Evolutionary conservation across 2,113 vertebrate species (phyloP).

Genomic region (Gulo gulo): DNA sequence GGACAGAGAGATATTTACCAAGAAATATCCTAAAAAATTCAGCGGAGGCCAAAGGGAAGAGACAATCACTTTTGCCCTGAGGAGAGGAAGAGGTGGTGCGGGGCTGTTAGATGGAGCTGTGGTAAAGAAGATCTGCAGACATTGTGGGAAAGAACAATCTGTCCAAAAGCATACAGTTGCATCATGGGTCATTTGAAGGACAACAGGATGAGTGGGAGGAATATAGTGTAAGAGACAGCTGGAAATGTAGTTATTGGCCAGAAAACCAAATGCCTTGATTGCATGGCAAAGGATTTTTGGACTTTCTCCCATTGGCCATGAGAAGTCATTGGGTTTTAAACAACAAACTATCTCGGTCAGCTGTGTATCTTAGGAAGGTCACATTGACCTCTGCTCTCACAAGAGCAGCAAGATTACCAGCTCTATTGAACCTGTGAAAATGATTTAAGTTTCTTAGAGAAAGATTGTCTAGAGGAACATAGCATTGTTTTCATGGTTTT

Average conservation of each 20-base stretch:
- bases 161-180: not conserved
- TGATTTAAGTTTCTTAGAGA: constrained; percentile 26
- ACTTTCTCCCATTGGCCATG: not conserved
- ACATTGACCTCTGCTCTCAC: constrained; percentile 48
- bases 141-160: not conserved
- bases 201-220: not conserved
- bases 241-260: not conserved
- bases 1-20: not conserved
- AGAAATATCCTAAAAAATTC: not conserved
- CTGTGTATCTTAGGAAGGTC: constrained; percentile 36
- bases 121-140: not conserved
- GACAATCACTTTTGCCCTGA: not conserved
- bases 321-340: not conserved
- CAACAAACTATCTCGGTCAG: not conserved
- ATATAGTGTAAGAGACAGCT: not conserved
- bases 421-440: constrained; percentile 44
- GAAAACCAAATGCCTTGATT: constrained; percentile 24
- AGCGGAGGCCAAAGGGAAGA: not conserved
- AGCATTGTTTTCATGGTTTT: constrained; percentile 25
- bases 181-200: not conserved
- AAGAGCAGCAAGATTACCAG: constrained; percentile 45
- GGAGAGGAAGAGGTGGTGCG: not conserved
- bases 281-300: not conserved
- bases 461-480: not conserved
- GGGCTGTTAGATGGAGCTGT: not conserved